These are phyloP conservation scores for Petromus typicus DNA, from an alignment of 2,113 vertebrate species.

Conservation along the genomic window DNA sequence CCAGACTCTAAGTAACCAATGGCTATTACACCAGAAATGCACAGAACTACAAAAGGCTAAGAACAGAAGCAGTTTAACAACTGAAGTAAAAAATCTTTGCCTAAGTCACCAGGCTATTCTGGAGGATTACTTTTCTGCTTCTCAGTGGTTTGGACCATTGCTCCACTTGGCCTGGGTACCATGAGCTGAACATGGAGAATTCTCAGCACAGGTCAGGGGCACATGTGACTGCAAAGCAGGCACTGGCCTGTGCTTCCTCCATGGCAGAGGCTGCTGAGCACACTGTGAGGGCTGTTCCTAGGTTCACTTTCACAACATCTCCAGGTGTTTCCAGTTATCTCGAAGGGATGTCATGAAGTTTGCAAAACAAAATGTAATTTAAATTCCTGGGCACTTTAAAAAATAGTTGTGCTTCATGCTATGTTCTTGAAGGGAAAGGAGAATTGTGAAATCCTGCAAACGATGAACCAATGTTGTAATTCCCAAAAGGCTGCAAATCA, in stretches of 20 bases:
- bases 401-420: slow-evolving; percentile 42
- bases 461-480: slow-evolving; percentile 56
- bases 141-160: neutral
- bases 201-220: neutral
- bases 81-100: slow-evolving; percentile 9
- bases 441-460: slow-evolving; percentile 62
- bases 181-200: neutral
- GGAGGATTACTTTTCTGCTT: neutral
- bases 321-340: slow-evolving; percentile 69
- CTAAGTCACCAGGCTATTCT: neutral
- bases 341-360: neutral
- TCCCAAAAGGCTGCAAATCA: slow-evolving; percentile 64
- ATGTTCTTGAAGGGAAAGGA: too few species aligned
- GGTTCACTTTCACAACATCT: neutral
- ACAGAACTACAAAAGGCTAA: neutral
- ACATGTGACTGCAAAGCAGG: neutral
- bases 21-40: neutral
- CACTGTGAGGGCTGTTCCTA: neutral
- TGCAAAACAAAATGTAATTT: slow-evolving; percentile 68
- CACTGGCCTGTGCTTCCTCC: neutral
- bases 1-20: neutral
- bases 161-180: neutral
- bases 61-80: neutral
- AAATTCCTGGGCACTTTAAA: slow-evolving; percentile 59
- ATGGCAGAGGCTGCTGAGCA: neutral